These are phyloP conservation scores for Rhinopomastus cyanomelas DNA, from an alignment of 2,113 vertebrate species.

Conservation along the genomic window DNA sequence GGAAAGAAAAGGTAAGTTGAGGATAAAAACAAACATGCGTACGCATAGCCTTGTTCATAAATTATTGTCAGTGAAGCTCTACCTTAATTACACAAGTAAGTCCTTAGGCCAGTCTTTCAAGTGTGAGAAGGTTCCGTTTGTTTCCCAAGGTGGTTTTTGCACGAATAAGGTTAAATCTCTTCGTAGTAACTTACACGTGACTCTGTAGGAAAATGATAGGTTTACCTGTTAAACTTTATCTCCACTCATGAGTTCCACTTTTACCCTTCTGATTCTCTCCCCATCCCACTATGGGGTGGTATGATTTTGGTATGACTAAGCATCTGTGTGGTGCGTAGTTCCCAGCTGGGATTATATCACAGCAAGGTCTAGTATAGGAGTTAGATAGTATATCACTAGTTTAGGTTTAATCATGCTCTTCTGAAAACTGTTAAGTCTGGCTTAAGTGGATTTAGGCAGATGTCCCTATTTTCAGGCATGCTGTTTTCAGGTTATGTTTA, in stretches of 20 bases:
- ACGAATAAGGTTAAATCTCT: neutral
- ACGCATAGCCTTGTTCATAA: neutral
- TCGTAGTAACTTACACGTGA: neutral
- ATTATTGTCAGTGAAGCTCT: neutral
- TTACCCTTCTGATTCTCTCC: neutral
- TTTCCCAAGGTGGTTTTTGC: neutral
- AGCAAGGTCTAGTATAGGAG: neutral
- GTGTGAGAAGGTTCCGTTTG: neutral
- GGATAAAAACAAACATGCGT: neutral
- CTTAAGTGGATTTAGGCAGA: neutral
- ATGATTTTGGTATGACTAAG: neutral
- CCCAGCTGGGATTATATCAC: neutral
- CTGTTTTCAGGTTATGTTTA: neutral
- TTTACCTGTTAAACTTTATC: neutral
- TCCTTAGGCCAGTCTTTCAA: neutral
- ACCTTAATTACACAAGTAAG: neutral
- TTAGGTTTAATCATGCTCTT: rapidly evolving
- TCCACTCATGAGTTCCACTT: neutral
- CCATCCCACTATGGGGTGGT: neutral
- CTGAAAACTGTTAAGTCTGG: neutral
- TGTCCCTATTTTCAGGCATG: neutral
- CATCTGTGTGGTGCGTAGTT: neutral
- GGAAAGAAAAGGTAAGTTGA: neutral
- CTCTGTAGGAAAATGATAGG: neutral
- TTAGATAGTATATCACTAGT: neutral